Evolutionary conservation across 2,797 vertebrate species (phyloP).

Genomic region (Gymnothorax reevesii): DNA sequence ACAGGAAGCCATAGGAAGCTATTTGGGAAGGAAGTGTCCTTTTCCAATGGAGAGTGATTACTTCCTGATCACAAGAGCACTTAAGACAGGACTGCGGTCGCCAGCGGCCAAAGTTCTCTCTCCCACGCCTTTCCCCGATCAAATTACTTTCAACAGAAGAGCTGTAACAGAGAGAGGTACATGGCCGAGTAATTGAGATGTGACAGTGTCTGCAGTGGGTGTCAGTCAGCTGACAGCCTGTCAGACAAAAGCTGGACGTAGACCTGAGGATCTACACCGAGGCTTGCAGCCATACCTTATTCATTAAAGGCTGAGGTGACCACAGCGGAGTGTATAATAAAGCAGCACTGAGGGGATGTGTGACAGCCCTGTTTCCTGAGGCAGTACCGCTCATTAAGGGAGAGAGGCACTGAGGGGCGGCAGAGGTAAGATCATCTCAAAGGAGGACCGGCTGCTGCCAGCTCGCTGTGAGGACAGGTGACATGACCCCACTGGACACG

Average conservation of each 20-base stretch:
- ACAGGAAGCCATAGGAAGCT: background rate
- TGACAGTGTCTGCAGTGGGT: background rate
- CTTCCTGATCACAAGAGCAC: background rate
- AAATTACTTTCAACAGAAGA: background rate
- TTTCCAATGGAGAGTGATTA: constrained; percentile 3
- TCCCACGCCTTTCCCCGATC: background rate
- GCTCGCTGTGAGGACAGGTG: rapidly evolving
- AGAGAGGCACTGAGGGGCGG: background rate
- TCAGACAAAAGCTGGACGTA: background rate
- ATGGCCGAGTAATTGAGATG: background rate
- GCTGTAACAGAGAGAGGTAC: background rate
- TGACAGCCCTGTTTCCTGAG: background rate
- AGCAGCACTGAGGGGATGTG: background rate
- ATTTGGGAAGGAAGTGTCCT: background rate
- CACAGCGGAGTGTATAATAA: background rate
- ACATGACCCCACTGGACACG: background rate
- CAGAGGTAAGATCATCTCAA: background rate
- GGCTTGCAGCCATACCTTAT: background rate
- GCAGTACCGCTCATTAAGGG: background rate
- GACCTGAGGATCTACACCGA: background rate
- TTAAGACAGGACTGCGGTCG: background rate
- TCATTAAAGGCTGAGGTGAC: background rate
- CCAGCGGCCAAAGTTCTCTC: background rate
- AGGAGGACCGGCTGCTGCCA: background rate
- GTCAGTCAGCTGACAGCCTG: background rate